A percentile compares a stretch with the other conserved stretches of the same genome.
These are phyloP conservation scores for Perccottus glenii DNA, from an alignment of 2,113 vertebrate genomes.

Conservation along the genomic window DNA sequence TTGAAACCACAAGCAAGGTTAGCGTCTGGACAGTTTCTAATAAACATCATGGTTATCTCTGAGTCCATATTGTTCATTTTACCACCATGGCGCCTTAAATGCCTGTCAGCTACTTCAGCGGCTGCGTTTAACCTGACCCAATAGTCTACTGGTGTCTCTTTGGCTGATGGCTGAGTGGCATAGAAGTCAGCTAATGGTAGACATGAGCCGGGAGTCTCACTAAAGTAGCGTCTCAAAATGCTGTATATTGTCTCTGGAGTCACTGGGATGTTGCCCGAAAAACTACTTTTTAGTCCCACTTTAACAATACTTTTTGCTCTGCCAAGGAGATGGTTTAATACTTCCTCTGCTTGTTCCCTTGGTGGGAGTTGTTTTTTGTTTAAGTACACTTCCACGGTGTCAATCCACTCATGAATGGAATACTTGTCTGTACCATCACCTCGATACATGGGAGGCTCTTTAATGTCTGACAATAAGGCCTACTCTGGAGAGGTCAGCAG, in stretches of 20 bases:
- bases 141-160: slow-evolving; percentile 2
- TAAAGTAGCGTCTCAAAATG: slow-evolving; percentile 6
- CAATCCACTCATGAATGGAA: no score
- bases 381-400: no score
- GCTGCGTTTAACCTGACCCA: slow-evolving; percentile 5
- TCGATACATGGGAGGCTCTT: no score
- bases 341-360: no score
- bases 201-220: not conserved
- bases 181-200: no score
- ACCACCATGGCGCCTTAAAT: not conserved
- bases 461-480: no score
- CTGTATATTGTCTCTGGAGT: slow-evolving; percentile 3
- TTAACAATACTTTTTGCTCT: slow-evolving; percentile 14
- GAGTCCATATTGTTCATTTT: slow-evolving; percentile 4
- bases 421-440: no score
- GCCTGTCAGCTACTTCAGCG: slow-evolving; percentile 6
- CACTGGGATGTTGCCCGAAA: no score
- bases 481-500: no score
- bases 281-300: slow-evolving; percentile 6
- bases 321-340: not conserved
- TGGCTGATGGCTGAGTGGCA: not conserved
- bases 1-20: slow-evolving; percentile 7
- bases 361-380: no score
- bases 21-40: slow-evolving; percentile 1
- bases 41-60: slow-evolving; percentile 4